phyloP scores from a whole-genome alignment of 2,797 vertebrate species.

The Muscicapa comitata region DNA sequence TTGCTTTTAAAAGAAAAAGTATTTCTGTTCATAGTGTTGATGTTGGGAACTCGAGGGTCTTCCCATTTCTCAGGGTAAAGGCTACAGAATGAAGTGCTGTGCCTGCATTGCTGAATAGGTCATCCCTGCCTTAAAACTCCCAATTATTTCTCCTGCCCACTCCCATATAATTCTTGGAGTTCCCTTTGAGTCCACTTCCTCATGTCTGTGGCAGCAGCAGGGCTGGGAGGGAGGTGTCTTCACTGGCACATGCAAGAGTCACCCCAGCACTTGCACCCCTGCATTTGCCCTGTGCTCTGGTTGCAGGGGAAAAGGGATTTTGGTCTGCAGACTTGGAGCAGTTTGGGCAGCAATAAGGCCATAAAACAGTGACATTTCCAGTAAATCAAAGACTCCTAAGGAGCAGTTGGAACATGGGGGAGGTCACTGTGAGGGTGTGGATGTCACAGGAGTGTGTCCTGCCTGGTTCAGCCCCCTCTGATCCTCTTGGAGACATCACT shows the following conservation, averaged over 20 bases:
- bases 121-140: background rate
- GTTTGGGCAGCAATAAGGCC: background rate
- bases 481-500: background rate
- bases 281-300: background rate
- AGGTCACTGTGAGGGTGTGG: background rate
- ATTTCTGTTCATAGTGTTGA: background rate
- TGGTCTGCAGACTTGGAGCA: background rate
- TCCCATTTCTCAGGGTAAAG: background rate
- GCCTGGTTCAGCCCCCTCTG: background rate
- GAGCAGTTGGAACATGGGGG: background rate
- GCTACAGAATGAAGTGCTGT: background rate
- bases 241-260: background rate
- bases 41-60: background rate
- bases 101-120: background rate
- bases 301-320: background rate
- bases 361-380: background rate
- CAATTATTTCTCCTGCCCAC: background rate
- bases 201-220: background rate
- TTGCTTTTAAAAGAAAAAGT: background rate
- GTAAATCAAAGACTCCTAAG: background rate
- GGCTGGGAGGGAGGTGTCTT: background rate
- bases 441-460: background rate
- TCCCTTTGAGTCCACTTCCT: background rate
- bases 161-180: background rate
- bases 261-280: background rate